Conservation (phyloP, 2,797 vertebrate genomes). For the Mus minutoides region DNA sequence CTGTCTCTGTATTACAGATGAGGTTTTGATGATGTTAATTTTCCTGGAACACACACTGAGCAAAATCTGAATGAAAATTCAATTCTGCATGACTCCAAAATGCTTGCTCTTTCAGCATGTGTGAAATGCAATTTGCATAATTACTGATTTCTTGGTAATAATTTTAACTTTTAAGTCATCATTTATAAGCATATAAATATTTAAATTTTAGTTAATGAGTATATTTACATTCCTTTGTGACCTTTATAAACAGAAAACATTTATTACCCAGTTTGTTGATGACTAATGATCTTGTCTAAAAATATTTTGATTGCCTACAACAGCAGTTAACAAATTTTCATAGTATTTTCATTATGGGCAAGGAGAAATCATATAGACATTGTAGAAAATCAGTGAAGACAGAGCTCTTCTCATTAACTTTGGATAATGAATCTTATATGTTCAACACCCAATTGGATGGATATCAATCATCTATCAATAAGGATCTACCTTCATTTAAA, state of each 20-base stretch:
- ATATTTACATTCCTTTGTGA: constrained; percentile 35
- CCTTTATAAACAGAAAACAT: constrained; percentile 58
- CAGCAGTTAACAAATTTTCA: constrained; percentile 3
- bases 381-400: background rate
- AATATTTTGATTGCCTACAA: constrained; percentile 55
- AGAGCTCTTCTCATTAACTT: background rate
- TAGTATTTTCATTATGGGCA: background rate
- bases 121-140: constrained; percentile 46
- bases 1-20: background rate
- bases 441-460: background rate
- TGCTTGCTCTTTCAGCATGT: background rate
- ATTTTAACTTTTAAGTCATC: constrained; percentile 53
- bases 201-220: constrained; percentile 49
- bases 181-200: constrained; percentile 36
- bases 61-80: constrained; percentile 39
- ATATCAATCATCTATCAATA: background rate
- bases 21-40: background rate
- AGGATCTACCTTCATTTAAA: constrained; percentile 44
- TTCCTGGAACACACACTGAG: background rate
- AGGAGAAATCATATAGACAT: background rate
- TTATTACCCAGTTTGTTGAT: constrained; percentile 44
- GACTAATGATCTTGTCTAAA: constrained; percentile 16
- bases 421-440: background rate
- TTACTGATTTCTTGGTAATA: constrained; percentile 22
- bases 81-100: constrained; percentile 15